Percentiles rank a stretch among this genome's conserved stretches.
Evolutionary conservation across 2,888 invertebrate species (phyloP).

Genomic region (Stenoptilia bipunctidactyla): DNA sequence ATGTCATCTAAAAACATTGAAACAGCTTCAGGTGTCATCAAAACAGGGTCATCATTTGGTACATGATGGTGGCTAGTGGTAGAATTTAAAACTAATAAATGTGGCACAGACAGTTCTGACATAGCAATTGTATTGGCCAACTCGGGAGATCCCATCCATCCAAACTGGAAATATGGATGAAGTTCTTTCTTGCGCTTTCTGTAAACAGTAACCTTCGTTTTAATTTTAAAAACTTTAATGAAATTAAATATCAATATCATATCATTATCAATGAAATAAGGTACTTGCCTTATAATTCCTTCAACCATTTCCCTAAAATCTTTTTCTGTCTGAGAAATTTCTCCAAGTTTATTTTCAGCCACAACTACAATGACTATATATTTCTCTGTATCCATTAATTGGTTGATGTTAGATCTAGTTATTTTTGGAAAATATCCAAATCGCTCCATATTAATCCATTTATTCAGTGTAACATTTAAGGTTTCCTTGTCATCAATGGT

Average conservation of each 20-base stretch:
- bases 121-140: slow-evolving; percentile 95
- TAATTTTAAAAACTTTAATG: too few relatives aligned
- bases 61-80: slow-evolving; percentile 93
- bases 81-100: slow-evolving; percentile 91
- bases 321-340: slow-evolving; percentile 83
- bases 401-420: slow-evolving; percentile 85
- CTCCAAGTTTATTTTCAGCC: slow-evolving; percentile 87
- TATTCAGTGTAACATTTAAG: slow-evolving; percentile 79
- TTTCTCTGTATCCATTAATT: slow-evolving; percentile 86
- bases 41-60: slow-evolving; percentile 85
- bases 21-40: slow-evolving; percentile 85
- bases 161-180: slow-evolving; percentile 91
- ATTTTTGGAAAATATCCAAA: slow-evolving; percentile 92
- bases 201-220: too few relatives aligned
- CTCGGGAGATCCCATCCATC: slow-evolving; percentile 93
- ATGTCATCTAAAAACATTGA: slow-evolving; percentile 82
- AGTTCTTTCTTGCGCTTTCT: slow-evolving; percentile 74
- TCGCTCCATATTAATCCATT: slow-evolving; percentile 91
- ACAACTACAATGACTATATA: slow-evolving; percentile 89
- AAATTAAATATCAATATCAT: too few relatives aligned
- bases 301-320: slow-evolving; percentile 90
- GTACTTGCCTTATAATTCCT: slow-evolving; percentile 74
- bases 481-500: slow-evolving; percentile 36
- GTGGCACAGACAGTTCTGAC: slow-evolving; percentile 85
- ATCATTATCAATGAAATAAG: background rate